Percentiles rank a stretch among this genome's conserved stretches.
phyloP scores from a whole-genome alignment of 2,797 vertebrate genomes.

The Pyrocephalus nanus region DNA sequence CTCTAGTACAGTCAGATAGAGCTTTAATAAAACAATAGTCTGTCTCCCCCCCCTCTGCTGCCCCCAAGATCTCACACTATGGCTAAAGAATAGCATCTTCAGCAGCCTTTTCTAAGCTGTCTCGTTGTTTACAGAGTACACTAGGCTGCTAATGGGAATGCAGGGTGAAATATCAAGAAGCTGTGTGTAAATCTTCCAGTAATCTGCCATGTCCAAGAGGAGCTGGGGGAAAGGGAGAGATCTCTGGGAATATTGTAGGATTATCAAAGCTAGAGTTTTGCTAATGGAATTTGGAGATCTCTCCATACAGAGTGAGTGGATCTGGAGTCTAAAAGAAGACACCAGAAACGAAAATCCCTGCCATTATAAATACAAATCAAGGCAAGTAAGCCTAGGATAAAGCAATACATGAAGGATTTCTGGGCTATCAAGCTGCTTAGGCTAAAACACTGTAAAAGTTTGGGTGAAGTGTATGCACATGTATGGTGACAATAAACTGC shows the following conservation, averaged over 20 bases:
- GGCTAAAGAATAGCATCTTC: background rate
- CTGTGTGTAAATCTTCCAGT: background rate
- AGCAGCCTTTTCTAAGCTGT: background rate
- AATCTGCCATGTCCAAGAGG: background rate
- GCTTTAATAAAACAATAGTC: background rate
- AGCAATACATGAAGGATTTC: background rate
- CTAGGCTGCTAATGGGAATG: background rate
- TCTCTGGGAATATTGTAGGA: background rate
- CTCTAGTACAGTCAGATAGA: background rate
- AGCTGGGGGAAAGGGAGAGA: background rate
- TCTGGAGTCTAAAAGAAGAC: background rate
- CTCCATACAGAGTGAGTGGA: background rate
- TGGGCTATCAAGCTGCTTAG: background rate
- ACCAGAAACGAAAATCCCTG: background rate
- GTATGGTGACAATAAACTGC: background rate
- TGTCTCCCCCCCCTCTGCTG: background rate
- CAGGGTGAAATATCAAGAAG: background rate
- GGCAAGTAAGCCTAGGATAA: background rate
- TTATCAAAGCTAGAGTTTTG: background rate
- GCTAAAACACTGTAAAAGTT: background rate
- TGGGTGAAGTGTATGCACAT: background rate
- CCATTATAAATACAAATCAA: background rate
- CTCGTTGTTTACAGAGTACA: background rate
- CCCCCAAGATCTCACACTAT: background rate
- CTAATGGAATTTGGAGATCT: background rate